Percentiles rank a stretch among this genome's conserved stretches.
phyloP scores from a whole-genome alignment of 2,888 invertebrate genomes.

The Hoplodrina ambigua region DNA sequence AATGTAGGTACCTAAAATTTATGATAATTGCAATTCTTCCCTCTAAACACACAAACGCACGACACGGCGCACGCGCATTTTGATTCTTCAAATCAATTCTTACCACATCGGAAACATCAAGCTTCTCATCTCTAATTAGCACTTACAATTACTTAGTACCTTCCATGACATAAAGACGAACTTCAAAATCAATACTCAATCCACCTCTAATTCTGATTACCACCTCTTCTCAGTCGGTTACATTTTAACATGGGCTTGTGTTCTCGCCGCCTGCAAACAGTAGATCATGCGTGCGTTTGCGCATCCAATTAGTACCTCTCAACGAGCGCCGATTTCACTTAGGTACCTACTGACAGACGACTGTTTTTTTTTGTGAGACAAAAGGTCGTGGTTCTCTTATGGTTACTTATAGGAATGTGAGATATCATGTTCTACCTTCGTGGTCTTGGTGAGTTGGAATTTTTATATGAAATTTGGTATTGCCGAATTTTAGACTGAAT shows the following conservation, averaged over 20 bases:
- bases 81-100: constrained; percentile 7
- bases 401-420: constrained; percentile 25
- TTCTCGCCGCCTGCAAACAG: constrained; percentile 83
- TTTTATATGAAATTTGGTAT: too few species aligned
- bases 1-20: too few species aligned
- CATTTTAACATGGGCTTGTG: constrained; percentile 71
- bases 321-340: constrained; percentile 71
- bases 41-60: too few species aligned
- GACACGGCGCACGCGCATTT: neutral
- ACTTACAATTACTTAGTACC: constrained; percentile 47
- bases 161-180: constrained; percentile 42
- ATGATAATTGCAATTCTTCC: too few species aligned
- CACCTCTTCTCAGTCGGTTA: constrained; percentile 53
- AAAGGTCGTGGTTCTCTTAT: constrained; percentile 51
- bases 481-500: too few species aligned
- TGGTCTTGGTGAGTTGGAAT: neutral
- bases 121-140: constrained; percentile 34
- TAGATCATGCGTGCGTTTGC: constrained; percentile 78
- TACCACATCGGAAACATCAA: constrained; percentile 31
- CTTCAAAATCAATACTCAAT: constrained; percentile 13
- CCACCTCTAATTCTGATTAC: constrained; percentile 51
- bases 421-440: neutral
- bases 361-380: constrained; percentile 60
- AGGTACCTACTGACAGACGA: constrained; percentile 42
- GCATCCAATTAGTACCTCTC: constrained; percentile 72